phyloP scores from a whole-genome alignment of 1,140 invertebrate genomes.

The Philotrypesis tridentata region DNA sequence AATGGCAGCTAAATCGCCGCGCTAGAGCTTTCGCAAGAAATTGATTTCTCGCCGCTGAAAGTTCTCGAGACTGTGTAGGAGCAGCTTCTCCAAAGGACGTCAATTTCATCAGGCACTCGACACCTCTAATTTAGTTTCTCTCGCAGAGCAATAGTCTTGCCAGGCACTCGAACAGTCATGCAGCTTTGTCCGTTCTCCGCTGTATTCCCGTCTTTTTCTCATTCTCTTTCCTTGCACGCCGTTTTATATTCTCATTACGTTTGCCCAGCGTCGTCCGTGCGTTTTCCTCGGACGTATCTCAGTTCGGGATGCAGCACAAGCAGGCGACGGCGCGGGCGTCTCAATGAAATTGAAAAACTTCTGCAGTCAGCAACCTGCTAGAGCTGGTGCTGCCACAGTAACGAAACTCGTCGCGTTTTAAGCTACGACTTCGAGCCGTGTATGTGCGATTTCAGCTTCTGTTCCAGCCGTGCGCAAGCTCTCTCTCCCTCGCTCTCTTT shows the following conservation, averaged over 20 bases:
- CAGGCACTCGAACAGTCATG: neutral
- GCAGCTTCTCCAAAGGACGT: neutral
- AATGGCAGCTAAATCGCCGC: neutral
- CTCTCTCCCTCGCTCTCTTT: slow-evolving; percentile 5
- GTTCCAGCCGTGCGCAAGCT: neutral
- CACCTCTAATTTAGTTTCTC: slow-evolving; percentile 2
- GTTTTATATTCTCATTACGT: slow-evolving; percentile 19
- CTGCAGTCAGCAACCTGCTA: slow-evolving; percentile 35
- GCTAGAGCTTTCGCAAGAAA: neutral
- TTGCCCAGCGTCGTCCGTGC: neutral
- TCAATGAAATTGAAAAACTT: slow-evolving; percentile 51
- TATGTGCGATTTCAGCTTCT: slow-evolving; percentile 7
- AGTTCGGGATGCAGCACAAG: neutral
- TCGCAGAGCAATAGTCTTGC: neutral
- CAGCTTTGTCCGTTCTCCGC: neutral
- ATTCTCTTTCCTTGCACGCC: neutral
- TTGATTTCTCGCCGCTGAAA: neutral
- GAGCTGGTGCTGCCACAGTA: neutral
- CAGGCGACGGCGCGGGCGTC: neutral
- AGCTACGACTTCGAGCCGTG: slow-evolving; percentile 17
- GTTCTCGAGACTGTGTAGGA: neutral
- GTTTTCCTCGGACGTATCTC: neutral
- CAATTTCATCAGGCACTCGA: neutral
- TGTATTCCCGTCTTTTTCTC: slow-evolving; percentile 12
- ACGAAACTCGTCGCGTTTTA: slow-evolving; percentile 37